These are phyloP conservation scores for Trissonchulus latispiculum DNA, from an alignment of 2,888 invertebrate species.

Conservation along the genomic window DNA sequence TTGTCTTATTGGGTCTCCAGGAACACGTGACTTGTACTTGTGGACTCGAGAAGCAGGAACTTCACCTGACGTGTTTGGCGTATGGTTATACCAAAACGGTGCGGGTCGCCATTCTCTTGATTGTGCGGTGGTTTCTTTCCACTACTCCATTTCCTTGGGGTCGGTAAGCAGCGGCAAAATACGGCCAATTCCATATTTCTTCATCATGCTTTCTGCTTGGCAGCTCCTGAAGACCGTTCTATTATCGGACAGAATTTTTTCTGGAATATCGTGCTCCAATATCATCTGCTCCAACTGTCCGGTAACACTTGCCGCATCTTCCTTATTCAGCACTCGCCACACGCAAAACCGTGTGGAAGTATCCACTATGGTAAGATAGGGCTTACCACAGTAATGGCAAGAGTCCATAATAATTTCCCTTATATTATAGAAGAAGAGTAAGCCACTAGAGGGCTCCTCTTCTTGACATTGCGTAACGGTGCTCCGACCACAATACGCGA, in stretches of 20 bases:
- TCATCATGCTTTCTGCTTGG: background rate
- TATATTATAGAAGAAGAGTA: too few relatives aligned
- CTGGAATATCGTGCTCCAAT: slow-evolving; percentile 1
- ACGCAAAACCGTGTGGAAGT: slow-evolving; percentile 2
- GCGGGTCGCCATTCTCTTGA: slow-evolving; percentile 8
- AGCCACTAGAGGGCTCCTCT: too few relatives aligned
- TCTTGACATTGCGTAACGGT: too few relatives aligned
- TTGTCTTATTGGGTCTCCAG: background rate
- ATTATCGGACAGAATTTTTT: slow-evolving; percentile 9
- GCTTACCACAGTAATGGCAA: background rate
- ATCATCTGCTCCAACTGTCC: background rate
- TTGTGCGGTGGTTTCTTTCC: slow-evolving; percentile 12
- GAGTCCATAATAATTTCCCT: background rate
- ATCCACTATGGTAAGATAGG: slow-evolving; percentile 15
- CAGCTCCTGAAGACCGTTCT: background rate
- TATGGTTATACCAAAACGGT: slow-evolving; percentile 6
- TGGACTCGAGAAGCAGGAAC: slow-evolving; percentile 2
- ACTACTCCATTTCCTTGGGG: slow-evolving; percentile 7
- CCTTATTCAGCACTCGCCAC: background rate
- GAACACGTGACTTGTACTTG: background rate
- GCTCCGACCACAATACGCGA: too few relatives aligned
- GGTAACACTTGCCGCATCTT: background rate
- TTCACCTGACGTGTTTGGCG: slow-evolving; percentile 5
- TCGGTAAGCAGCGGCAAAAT: slow-evolving; percentile 2
- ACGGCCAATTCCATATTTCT: background rate